Evolutionary conservation across 2,797 vertebrate species (phyloP).

Genomic region (Tokudaia tokunoshimensis): DNA sequence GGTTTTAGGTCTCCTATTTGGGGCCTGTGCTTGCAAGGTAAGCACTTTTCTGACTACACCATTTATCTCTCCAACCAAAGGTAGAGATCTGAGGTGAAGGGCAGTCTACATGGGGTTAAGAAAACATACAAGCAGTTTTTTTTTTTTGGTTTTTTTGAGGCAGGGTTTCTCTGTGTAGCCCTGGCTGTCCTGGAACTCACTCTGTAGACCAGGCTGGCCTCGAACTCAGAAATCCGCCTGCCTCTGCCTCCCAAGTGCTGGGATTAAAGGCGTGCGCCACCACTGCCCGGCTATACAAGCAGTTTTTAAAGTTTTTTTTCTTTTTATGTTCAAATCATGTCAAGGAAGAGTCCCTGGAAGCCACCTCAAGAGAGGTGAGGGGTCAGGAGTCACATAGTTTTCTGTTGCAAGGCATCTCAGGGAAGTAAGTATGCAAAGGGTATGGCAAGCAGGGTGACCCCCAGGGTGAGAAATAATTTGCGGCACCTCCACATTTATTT

Average conservation of each 20-base stretch:
- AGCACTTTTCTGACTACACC: background rate
- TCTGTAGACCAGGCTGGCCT: too few species aligned
- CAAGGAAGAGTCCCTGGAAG: background rate
- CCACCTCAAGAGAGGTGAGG: background rate
- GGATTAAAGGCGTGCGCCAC: too few species aligned
- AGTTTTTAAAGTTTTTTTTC: background rate
- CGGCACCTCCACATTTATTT: background rate
- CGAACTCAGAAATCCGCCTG: too few species aligned
- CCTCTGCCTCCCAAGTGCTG: too few species aligned
- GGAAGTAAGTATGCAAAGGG: background rate
- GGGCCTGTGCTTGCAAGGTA: background rate
- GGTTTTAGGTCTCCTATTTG: background rate
- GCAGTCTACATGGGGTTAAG: conserved; percentile 47
- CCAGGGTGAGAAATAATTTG: background rate
- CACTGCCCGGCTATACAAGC: too few species aligned
- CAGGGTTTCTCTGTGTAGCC: too few species aligned
- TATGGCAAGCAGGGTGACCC: background rate
- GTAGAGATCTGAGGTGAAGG: conserved; percentile 17
- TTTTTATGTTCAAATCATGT: background rate
- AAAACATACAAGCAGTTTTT: background rate
- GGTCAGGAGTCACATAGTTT: background rate
- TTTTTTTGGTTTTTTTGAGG: too few species aligned
- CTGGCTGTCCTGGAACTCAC: too few species aligned
- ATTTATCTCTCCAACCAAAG: background rate
- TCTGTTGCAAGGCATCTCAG: background rate